Base-by-base conservation (phyloP, 2,888 invertebrate genomes). In the Deroplatys truncata region DNA sequence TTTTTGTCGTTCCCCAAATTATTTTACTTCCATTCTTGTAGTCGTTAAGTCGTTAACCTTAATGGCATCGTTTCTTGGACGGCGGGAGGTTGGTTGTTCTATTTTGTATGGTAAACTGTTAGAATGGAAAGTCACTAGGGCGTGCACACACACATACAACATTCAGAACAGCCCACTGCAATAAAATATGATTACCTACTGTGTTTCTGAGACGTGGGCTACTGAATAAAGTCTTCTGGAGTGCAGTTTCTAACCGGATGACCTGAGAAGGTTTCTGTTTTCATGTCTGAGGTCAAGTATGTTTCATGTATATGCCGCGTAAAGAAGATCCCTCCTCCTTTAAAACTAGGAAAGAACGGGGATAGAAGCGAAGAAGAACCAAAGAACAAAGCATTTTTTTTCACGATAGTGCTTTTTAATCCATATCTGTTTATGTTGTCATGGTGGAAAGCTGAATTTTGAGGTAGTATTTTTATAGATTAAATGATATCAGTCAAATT, bases 21-120 rank as follows among this genome's bases (percentile, higher is more conserved):
- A 72, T 72, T 72, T 72, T 72, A 72, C 56, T 72, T 72, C 56
- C 56, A 72, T 72, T 72, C 25, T 88, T 89, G 88, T 87, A 88
- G 88, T 83, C 86, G n/a, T 87, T 87, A 87, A 87, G 86, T 87
- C 72, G 82, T 82, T 87, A 87, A 31, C 86, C 86, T 82, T 82
- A 82, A 87, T 87, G 31, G 16, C 86, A 31, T 25, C 29, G 86
- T 31, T 87, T 82, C 86, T 56, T 72, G 56, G 56, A 56, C 15
- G 56, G 56, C 56, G 56, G 56, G 56, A 15, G 16, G 56, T 72
- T 72, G 56, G 20, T 72, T 20, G 56, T 72, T 56, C 56, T 72
- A 20, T 72, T 72, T 72, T 72, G 20, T 20, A 72, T 72, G 56
- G 56, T 72, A 72, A 72, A 72, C 56, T 20, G 56, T 72, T 72